Base-by-base conservation (phyloP, 2,797 vertebrate genomes). In the Sphenodon punctatus region DNA sequence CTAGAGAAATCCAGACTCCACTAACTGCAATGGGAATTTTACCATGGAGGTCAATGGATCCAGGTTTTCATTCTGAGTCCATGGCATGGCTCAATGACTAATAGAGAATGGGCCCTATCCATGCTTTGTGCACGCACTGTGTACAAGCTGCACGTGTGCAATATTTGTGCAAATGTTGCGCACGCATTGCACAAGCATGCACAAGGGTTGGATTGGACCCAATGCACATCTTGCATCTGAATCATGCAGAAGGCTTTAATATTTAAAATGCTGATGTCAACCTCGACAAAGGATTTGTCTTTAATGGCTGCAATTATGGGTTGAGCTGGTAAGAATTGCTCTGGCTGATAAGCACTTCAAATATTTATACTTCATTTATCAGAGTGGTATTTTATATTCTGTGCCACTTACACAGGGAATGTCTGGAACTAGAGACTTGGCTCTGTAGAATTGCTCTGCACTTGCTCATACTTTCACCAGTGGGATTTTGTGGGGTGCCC, bases 351-450 rank as follows among this genome's bases (percentile, higher is more conserved):
- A 43, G 72, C 34, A 1, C 46, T 73, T 92, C 43, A 90, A 23
- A 90, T 90, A 91, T 89, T 89, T 82, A 89, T 71, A 64, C 70
- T 46, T 80, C 9, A 61, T 89, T 85, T 88, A 41, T 91, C 79
- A 85, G 82, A 80, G 60, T 66, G 72, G 30, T 64, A 58, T 67
- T 19, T 41, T 7, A 4, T 70, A 61, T 25, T 88, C 82, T 4
- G 0, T 55, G n/a, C 63, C 17, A 34, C 38, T 7, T 36, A 8
- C 34, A 17, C 30, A 65, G n/a, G 38, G 27, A 32, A 23, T 77
- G 19, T 72, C 71, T 64, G 58, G 41, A 85, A 78, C 58, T 78
- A 34, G 55, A 75, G 20, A 75, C 17, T 84, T 34, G 39, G 42
- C 89, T 25, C 56, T 46, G 27, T 56, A 19, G 41, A 72, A 43